phyloP scores from a whole-genome alignment of 2,888 invertebrate genomes.

The Zygothrica quintamaculata region DNA sequence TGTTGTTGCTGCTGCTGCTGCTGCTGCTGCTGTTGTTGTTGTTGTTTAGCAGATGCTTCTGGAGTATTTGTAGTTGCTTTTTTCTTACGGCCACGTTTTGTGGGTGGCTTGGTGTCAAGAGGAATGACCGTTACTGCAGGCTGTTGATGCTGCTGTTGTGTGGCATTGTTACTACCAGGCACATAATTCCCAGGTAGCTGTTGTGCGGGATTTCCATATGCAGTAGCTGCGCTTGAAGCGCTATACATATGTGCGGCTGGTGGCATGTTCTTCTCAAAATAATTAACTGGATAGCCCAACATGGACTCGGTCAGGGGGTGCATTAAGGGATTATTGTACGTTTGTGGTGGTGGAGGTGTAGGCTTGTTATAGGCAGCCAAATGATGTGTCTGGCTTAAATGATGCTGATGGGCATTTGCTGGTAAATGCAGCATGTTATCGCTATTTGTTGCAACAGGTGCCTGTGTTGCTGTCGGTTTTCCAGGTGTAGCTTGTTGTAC shows the following conservation, averaged over 20 bases:
- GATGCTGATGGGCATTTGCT: conserved; percentile 69
- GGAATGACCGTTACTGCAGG: conserved; percentile 45
- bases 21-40: conserved; percentile 53
- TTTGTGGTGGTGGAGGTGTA: conserved; percentile 78
- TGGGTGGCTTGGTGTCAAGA: conserved; percentile 67
- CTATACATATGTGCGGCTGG: conserved; percentile 87
- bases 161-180: conserved; percentile 57
- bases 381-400: conserved; percentile 82
- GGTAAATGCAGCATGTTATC: conserved; percentile 73
- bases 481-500: conserved; percentile 57
- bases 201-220: conserved; percentile 76
- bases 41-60: conserved; percentile 66
- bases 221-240: conserved; percentile 65
- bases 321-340: conserved; percentile 81
- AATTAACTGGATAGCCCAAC: conserved; percentile 81
- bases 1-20: conserved; percentile 63
- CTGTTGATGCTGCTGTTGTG: conserved; percentile 45
- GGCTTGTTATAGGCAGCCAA: conserved; percentile 82
- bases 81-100: conserved; percentile 80
- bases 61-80: conserved; percentile 78
- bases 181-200: conserved; percentile 74
- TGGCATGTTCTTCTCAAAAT: conserved; percentile 87
- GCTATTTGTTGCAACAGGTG: conserved; percentile 32
- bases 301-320: conserved; percentile 82
- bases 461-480: conserved; percentile 57